Base-by-base conservation (phyloP, 2,113 vertebrate species). In the Pomatorhinus ruficollis region DNA sequence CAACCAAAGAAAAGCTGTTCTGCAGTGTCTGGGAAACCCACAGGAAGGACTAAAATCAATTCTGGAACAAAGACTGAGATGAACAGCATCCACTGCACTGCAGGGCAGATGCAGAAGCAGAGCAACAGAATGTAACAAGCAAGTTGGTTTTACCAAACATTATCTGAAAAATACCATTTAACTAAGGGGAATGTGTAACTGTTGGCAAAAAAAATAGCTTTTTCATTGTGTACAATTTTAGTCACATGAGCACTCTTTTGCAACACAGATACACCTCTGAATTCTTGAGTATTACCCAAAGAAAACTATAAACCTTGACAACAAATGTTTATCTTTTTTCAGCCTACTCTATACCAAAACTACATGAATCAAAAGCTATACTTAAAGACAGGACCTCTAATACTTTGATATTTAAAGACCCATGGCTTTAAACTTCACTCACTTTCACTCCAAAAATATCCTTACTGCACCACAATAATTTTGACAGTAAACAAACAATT, bases 1-100 rank as follows among this genome's bases (percentile, higher is more conserved):
- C 59, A 33, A 97, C n/a, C 94, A 95, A 64, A 91, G 50, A 83
- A 86, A 93, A 95, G 71, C 40, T 79, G 54, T 89, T 91, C 89
- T 93, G 87, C 79, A 77, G 24, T 15, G 19, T 44, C 76, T 77
- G 44, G 64, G 71, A 93, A 61, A 79, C 42, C 68, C 86, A 50
- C 0, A 12, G n/a, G 42, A 82, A 63, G 40, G 50, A 37, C 31
- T 82, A 25, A 82, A 35, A 42, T 39, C 33, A 39, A 11, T 28
- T 86, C 28, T 50, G 42, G 86, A 95, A 83, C 33, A n/a, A 76
- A 57, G n/a, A 15, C 37, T 11, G 16, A 40, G 17, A 78, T 2
- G 1, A 83, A 78, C 0, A 80, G 22, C 8, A 54, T 23, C 33
- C 30, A 35, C 39, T 6, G 5, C 27, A 24, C 76, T 12, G 12